phyloP scores from a whole-genome alignment of 1,140 invertebrate genomes.

The Hycleus phaleratus region DNA sequence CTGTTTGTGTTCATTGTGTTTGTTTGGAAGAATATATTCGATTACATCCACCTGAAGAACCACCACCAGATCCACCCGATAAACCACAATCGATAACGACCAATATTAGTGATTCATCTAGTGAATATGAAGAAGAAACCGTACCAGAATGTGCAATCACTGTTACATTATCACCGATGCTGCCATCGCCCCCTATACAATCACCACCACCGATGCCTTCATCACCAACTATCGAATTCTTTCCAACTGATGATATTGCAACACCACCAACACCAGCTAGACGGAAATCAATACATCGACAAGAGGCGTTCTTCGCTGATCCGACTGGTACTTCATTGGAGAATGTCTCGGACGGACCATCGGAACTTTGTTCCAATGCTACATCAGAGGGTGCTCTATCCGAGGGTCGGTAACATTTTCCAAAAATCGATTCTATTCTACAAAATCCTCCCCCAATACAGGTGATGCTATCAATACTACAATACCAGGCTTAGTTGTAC shows the following conservation, averaged over 20 bases:
- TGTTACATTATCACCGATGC: constrained; percentile 58
- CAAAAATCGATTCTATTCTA: no score
- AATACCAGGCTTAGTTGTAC: constrained; percentile 41
- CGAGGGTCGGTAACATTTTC: constrained; percentile 16
- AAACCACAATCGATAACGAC: constrained; percentile 43
- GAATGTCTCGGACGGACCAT: constrained; percentile 52
- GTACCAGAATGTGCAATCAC: constrained; percentile 49
- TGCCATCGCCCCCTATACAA: constrained; percentile 40
- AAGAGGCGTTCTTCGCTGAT: constrained; percentile 71
- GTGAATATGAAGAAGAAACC: constrained; percentile 44
- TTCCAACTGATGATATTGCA: constrained; percentile 42
- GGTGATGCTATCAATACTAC: constrained; percentile 36
- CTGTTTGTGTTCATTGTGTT: constrained; percentile 56
- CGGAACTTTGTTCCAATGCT: constrained; percentile 43
- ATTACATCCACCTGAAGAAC: constrained; percentile 46
- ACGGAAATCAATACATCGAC: constrained; percentile 61
- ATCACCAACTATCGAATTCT: constrained; percentile 41
- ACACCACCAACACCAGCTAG: constrained; percentile 37
- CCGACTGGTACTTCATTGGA: constrained; percentile 57
- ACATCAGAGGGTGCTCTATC: constrained; percentile 46
- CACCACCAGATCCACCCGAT: constrained; percentile 39
- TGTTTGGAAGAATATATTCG: constrained; percentile 54
- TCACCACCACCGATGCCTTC: constrained; percentile 42
- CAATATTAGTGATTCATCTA: constrained; percentile 46
- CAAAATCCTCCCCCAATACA: no score